A percentile compares a stretch with the other conserved stretches of the same genome.
These are phyloP conservation scores for Xanthia togata DNA, from an alignment of 2,888 invertebrate genomes.

Conservation along the genomic window DNA sequence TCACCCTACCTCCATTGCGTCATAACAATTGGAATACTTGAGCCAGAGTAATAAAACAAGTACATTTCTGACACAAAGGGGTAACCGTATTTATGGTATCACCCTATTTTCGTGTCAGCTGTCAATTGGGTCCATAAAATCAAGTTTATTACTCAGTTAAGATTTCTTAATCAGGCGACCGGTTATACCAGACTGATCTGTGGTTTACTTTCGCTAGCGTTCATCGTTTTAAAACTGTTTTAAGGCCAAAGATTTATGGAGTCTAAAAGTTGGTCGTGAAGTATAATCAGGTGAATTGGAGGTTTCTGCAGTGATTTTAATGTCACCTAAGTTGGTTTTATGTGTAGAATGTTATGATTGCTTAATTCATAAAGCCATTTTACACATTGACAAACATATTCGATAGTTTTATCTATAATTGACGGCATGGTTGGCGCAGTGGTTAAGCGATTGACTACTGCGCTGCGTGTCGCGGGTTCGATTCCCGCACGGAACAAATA, in stretches of 20 bases:
- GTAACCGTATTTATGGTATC: slow-evolving; percentile 44
- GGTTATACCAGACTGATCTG: slow-evolving; percentile 48
- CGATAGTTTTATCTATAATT: no score
- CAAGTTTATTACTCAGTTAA: slow-evolving; percentile 53
- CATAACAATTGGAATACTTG: slow-evolving; percentile 22
- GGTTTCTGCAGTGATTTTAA: not conserved
- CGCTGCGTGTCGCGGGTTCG: no score
- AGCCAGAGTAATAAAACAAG: slow-evolving; percentile 5
- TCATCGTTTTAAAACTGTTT: slow-evolving; percentile 47
- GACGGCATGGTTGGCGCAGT: no score
- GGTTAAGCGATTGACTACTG: no score
- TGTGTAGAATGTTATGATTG: not conserved
- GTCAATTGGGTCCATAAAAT: slow-evolving; percentile 57
- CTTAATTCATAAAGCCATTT: not conserved
- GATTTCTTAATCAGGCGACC: slow-evolving; percentile 58
- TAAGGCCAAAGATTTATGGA: slow-evolving; percentile 39
- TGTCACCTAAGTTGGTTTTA: not conserved
- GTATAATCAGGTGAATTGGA: not conserved
- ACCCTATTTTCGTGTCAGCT: slow-evolving; percentile 41
- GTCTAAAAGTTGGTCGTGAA: slow-evolving; percentile 23
- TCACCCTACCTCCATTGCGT: not conserved
- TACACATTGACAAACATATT: no score
- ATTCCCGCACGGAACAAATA: no score
- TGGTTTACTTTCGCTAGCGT: slow-evolving; percentile 55
- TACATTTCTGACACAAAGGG: slow-evolving; percentile 39